These are phyloP conservation scores for Chelonus formosanus DNA, from an alignment of 2,888 invertebrate species.

Conservation along the genomic window DNA sequence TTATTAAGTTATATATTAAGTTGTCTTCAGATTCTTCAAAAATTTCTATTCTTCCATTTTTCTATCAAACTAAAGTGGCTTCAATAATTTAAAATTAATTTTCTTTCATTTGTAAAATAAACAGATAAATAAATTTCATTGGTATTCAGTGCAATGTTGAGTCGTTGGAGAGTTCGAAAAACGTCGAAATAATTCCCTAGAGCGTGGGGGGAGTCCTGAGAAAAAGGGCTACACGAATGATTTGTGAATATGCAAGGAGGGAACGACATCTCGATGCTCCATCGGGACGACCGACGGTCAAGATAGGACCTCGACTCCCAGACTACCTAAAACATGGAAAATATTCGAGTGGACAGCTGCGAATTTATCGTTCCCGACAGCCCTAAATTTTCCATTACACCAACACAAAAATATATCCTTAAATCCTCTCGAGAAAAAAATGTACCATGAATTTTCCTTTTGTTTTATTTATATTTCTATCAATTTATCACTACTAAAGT, in stretches of 20 bases:
- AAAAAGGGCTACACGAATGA: conserved; percentile 52
- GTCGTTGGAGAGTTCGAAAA: not conserved
- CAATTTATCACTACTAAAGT: conserved; percentile 10
- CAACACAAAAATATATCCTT: conserved; percentile 18
- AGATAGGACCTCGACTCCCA: conserved; percentile 60
- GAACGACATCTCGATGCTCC: conserved; percentile 43
- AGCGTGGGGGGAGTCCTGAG: conserved; percentile 12
- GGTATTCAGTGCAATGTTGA: conserved; percentile 6
- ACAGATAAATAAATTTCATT: conserved; percentile 2
- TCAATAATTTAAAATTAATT: no score
- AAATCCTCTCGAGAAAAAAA: conserved; percentile 43
- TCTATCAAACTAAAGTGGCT: no score
- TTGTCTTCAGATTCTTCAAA: no score
- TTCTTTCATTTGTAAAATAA: not conserved
- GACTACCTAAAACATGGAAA: conserved; percentile 63
- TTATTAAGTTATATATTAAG: no score
- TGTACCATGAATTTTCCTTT: conserved; percentile 51
- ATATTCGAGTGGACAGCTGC: conserved; percentile 65
- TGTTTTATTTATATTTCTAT: conserved; percentile 24
- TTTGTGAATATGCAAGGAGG: conserved; percentile 65
- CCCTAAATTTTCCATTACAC: conserved; percentile 64
- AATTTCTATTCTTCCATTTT: no score
- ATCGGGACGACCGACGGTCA: conserved; percentile 57
- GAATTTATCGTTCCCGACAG: conserved; percentile 61
- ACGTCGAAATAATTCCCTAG: conserved; percentile 10